Base-by-base conservation (phyloP, 2,888 invertebrate genomes). In the Oxycera nigricornis region DNA sequence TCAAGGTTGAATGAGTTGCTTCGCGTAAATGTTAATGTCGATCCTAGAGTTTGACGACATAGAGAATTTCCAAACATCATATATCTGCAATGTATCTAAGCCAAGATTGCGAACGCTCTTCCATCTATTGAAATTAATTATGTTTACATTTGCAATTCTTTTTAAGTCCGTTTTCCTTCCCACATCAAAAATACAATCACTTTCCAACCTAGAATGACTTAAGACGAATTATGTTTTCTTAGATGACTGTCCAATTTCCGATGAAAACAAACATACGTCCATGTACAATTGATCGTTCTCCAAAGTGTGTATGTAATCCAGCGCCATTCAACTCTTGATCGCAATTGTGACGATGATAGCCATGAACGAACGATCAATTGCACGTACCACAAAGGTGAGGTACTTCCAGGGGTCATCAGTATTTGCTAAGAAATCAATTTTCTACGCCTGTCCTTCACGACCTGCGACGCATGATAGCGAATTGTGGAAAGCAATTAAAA, bases 351-450 rank as follows among this genome's bases (percentile, higher is more conserved):
- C 50, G 50, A 68, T 50, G 39, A 68, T 68, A 50, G 67, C 28
- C 46, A 46, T 17, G 61, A 31, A 61, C 61, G 50, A n/a, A 30
- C 46, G 26, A 68, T 68, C 46, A 28, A 68, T 68, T 65, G 3
- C 24, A 68, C 9, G 67, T 22, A 68, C 24, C 46, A 62, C 62
- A 62, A 62, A 62, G 62, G 62, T 68, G 24, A 22, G 24, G n/a
- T 26, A 26, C 61, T 30, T 31, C 31, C 28, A 11, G 46, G 28
- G 67, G 67, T 68, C 67, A 68, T 68, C 46, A 68, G 39, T 68
- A 68, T 68, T 68, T 68, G 67, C 67, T 17, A 50, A 46, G 67
- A 39, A 68, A 68, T 68, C 67, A 68, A 68, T 68, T 68, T 68
- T 46, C 67, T 50, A 68, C 50, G 67, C 46, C 46, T 50, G 67